Evolutionary conservation across 2,888 invertebrate genomes (phyloP).

Genomic region (Trachelus stipa): DNA sequence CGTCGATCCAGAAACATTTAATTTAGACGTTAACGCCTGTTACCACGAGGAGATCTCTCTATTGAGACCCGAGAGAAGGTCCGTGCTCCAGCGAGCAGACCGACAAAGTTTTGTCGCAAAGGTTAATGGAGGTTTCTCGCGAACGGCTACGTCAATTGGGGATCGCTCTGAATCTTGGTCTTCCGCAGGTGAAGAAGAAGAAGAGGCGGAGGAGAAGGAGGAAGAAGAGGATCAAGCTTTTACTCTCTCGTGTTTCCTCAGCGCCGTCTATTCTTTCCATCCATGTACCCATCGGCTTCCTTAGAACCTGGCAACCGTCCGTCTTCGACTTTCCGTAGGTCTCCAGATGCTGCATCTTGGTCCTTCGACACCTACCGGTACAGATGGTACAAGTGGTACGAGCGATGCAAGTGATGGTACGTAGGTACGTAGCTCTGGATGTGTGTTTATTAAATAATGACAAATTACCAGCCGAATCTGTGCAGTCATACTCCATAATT

Average conservation of each 20-base stretch:
- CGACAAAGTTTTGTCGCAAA: conserved; percentile 16
- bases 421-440: not conserved
- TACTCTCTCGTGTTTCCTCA: not conserved
- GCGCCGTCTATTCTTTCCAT: not conserved
- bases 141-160: not conserved
- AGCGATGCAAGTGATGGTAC: not conserved
- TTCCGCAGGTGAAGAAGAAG: not conserved
- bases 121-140: not conserved
- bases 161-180: not conserved
- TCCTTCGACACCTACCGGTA: not conserved
- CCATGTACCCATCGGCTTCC: not conserved
- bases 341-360: not conserved
- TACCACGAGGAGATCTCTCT: conserved; percentile 48
- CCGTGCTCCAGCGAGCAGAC: conserved; percentile 27
- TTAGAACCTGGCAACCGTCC: not conserved
- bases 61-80: conserved; percentile 31
- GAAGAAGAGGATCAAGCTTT: not conserved
- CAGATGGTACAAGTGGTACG: not conserved
- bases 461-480: conserved; percentile 60
- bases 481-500: conserved; percentile 64
- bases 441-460: conserved; percentile 44
- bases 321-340: not conserved
- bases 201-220: not conserved
- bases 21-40: conserved; percentile 56
- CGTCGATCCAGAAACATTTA: conserved; percentile 59